phyloP scores from a whole-genome alignment of 1,140 invertebrate species.

The Theocolax elegans region DNA sequence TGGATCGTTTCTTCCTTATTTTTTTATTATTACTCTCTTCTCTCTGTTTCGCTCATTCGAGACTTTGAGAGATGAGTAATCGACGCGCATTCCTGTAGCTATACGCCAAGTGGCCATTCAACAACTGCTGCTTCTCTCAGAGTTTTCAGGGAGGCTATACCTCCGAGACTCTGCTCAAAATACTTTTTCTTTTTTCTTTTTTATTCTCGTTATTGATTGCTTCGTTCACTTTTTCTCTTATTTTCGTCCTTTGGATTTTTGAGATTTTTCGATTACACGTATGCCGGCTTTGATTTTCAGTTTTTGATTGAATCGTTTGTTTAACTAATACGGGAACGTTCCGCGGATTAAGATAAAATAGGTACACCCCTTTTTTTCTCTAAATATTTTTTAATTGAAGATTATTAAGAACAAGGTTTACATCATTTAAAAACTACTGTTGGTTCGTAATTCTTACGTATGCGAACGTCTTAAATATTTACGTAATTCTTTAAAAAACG shows the following conservation, averaged over 20 bases:
- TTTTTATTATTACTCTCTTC: slow-evolving; percentile 13
- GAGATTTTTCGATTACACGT: neutral
- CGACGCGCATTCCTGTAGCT: slow-evolving; percentile 35
- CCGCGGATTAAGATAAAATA: too few species aligned
- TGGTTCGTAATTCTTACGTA: too few species aligned
- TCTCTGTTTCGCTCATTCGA: neutral
- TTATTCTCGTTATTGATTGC: slow-evolving; percentile 27
- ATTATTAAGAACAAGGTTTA: too few species aligned
- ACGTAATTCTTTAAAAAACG: too few species aligned
- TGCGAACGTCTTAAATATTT: too few species aligned
- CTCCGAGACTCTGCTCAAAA: slow-evolving; percentile 1
- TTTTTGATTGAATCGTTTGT: slow-evolving; percentile 13
- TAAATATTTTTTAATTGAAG: too few species aligned
- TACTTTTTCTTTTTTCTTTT: slow-evolving; percentile 13
- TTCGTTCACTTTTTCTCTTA: neutral
- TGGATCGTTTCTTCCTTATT: neutral
- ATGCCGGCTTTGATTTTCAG: too few species aligned
- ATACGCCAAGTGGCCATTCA: slow-evolving; percentile 26
- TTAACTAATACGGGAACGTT: neutral
- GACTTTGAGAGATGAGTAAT: slow-evolving; percentile 36
- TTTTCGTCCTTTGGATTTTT: neutral
- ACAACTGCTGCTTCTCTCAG: neutral
- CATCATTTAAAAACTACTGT: too few species aligned
- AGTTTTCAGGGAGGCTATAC: slow-evolving; percentile 15
- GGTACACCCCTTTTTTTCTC: too few species aligned